A percentile compares a stretch with the other conserved stretches of the same genome.
phyloP scores from a whole-genome alignment of 2,888 invertebrate genomes.

The Drosophila vallismaia region DNA sequence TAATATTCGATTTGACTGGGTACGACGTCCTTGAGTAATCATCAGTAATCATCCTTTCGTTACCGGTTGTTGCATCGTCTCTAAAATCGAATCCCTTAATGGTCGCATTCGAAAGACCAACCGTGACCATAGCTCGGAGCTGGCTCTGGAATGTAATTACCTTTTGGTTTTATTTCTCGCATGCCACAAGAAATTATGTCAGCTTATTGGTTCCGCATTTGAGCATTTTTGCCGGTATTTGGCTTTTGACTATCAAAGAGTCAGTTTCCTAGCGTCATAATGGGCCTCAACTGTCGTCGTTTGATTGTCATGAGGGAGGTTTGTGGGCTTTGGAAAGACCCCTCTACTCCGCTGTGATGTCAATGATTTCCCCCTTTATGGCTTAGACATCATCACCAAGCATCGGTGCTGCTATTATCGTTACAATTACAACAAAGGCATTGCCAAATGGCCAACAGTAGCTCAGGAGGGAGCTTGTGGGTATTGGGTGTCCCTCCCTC shows the following conservation, averaged over 20 bases:
- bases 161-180: slow-evolving; percentile 27
- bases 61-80: neutral
- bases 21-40: slow-evolving; percentile 20
- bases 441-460: slow-evolving; percentile 57
- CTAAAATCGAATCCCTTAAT: slow-evolving; percentile 22
- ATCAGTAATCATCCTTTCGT: neutral
- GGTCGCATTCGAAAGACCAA: slow-evolving; percentile 28
- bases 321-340: neutral
- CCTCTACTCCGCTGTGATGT: slow-evolving; percentile 17
- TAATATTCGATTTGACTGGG: neutral
- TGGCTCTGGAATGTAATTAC: slow-evolving; percentile 45
- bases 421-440: slow-evolving; percentile 64
- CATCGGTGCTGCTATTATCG: slow-evolving; percentile 57
- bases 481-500: slow-evolving; percentile 2
- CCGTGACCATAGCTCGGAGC: slow-evolving; percentile 40
- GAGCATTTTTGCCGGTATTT: slow-evolving; percentile 53
- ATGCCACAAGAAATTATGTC: slow-evolving; percentile 57
- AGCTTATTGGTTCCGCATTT: slow-evolving; percentile 65
- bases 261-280: slow-evolving; percentile 33
- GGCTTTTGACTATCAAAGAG: slow-evolving; percentile 37
- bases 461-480: slow-evolving; percentile 15
- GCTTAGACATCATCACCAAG: slow-evolving; percentile 25
- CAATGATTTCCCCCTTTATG: slow-evolving; percentile 33
- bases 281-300: neutral
- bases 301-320: neutral